Percentiles rank a stretch among this genome's conserved stretches.
These are phyloP conservation scores for Acleris literana DNA, from an alignment of 2,888 invertebrate genomes.

Conservation along the genomic window DNA sequence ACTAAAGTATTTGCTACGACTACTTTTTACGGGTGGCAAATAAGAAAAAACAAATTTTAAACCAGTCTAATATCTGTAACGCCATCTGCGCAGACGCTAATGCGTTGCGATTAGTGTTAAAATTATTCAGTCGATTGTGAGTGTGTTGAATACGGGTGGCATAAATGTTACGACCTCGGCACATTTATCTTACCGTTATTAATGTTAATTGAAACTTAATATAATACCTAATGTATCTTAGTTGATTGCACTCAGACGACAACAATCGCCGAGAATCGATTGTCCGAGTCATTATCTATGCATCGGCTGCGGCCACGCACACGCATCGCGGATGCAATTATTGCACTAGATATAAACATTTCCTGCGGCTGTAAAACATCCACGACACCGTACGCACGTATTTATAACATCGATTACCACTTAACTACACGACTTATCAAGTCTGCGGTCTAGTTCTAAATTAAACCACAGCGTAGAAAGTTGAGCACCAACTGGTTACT, in stretches of 20 bases:
- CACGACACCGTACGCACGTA: slow-evolving; percentile 5
- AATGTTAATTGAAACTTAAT: not conserved
- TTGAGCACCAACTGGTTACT: not conserved
- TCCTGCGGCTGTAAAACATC: slow-evolving; percentile 21
- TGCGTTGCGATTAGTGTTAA: too few species aligned
- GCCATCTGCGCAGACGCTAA: too few species aligned
- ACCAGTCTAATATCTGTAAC: too few species aligned
- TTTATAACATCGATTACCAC: slow-evolving; percentile 19
- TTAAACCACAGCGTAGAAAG: slow-evolving; percentile 15
- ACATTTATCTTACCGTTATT: too few species aligned
- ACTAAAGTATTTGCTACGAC: too few species aligned
- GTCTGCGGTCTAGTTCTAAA: slow-evolving; percentile 10
- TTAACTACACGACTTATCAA: slow-evolving; percentile 9
- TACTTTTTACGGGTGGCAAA: too few species aligned
- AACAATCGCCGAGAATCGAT: slow-evolving; percentile 9
- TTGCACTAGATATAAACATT: slow-evolving; percentile 37
- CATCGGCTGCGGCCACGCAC: slow-evolving; percentile 32
- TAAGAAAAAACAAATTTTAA: too few species aligned
- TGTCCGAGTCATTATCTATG: slow-evolving; percentile 23
- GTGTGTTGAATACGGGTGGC: too few species aligned
- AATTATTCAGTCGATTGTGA: too few species aligned
- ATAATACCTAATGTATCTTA: slow-evolving; percentile 15
- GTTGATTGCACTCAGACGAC: slow-evolving; percentile 17
- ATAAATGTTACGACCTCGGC: too few species aligned
- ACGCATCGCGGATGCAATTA: slow-evolving; percentile 50